A percentile compares a stretch with the other conserved stretches of the same genome.
Conservation (phyloP, 2,797 vertebrate genomes). For the Champsocephalus esox region DNA sequence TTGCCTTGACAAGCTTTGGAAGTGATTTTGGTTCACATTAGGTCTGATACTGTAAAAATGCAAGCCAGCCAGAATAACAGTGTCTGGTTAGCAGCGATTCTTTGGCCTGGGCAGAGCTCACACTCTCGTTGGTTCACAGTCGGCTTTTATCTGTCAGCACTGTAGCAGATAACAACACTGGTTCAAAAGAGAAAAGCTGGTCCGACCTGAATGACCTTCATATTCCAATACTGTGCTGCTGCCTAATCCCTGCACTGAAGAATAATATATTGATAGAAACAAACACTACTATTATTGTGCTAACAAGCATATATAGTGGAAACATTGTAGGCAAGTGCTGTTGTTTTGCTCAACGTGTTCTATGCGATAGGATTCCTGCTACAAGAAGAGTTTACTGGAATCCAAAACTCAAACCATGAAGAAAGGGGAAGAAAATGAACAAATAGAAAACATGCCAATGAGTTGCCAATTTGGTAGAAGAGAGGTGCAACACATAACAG, state of each 20-base stretch:
- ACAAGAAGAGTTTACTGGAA: constrained; percentile 43
- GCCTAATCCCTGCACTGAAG: constrained; percentile 42
- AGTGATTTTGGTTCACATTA: constrained; percentile 55
- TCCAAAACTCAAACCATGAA: constrained; percentile 10
- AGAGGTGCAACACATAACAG: neutral
- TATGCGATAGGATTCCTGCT: constrained; percentile 2
- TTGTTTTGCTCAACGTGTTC: neutral
- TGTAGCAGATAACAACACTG: constrained; percentile 67
- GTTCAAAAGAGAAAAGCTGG: constrained; percentile 61
- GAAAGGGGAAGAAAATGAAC: neutral
- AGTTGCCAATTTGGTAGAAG: neutral
- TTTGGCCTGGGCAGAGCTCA: constrained; percentile 38
- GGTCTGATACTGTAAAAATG: constrained; percentile 39
- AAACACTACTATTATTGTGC: constrained; percentile 19
- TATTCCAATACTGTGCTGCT: constrained; percentile 42
- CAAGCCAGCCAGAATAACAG: constrained; percentile 51
- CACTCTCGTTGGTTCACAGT: constrained; percentile 41
- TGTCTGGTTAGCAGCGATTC: constrained; percentile 34
- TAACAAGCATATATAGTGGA: constrained; percentile 17
- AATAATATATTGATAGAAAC: constrained; percentile 43
- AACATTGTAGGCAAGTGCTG: neutral
- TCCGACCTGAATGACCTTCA: constrained; percentile 71
- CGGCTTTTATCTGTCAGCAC: constrained; percentile 62
- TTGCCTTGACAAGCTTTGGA: constrained; percentile 7
- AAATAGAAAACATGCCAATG: neutral